Percentiles rank a stretch among this genome's conserved stretches.
Evolutionary conservation across 2,888 invertebrate species (phyloP).

Genomic region (Lordiphosa fenestrarum): DNA sequence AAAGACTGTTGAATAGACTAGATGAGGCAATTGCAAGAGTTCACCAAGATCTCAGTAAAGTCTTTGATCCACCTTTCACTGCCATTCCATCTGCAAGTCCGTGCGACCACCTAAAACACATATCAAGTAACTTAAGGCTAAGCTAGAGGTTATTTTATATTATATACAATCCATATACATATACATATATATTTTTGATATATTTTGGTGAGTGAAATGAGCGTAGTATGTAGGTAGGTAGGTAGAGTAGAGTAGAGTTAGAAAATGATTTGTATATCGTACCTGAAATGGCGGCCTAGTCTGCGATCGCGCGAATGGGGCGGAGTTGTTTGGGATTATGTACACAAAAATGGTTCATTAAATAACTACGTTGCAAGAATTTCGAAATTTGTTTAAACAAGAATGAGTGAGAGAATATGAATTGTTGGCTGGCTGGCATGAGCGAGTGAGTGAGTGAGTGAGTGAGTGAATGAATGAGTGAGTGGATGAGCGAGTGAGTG

Average conservation of each 20-base stretch:
- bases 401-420: conserved; percentile 21
- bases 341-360: conserved; percentile 75
- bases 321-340: conserved; percentile 74
- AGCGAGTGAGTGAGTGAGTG: conserved; percentile 30
- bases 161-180: conserved; percentile 12
- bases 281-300: conserved; percentile 80
- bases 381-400: conserved; percentile 58
- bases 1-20: too few relatives aligned
- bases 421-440: conserved; percentile 17
- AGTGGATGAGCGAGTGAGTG: conserved; percentile 8
- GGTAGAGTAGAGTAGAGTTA: conserved; percentile 38
- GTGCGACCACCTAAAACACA: too few relatives aligned
- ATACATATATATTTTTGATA: neutral
- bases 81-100: too few relatives aligned
- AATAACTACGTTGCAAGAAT: conserved; percentile 70
- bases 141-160: conserved; percentile 17
- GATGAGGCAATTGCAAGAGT: too few relatives aligned
- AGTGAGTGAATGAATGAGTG: conserved; percentile 24
- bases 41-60: too few relatives aligned
- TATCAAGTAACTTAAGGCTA: conserved; percentile 8
- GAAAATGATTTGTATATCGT: conserved; percentile 77
- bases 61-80: too few relatives aligned
- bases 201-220: conserved; percentile 36
- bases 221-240: conserved; percentile 36
- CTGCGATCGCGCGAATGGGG: conserved; percentile 76